Evolutionary conservation across 2,888 invertebrate species (phyloP).

Genomic region (Linyphia triangularis): DNA sequence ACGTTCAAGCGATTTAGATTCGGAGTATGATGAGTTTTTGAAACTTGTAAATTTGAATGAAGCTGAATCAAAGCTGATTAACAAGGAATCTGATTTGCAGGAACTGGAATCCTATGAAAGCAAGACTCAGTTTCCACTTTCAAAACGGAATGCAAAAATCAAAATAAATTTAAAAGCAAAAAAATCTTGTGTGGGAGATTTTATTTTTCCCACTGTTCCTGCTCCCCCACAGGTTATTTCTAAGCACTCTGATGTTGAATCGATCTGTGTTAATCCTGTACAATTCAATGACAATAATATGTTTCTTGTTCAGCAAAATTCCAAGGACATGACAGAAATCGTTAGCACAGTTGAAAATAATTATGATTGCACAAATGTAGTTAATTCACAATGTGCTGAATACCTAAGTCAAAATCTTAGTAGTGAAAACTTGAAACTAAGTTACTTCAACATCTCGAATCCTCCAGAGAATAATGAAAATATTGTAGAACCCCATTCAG

Average conservation of each 20-base stretch:
- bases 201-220: neutral
- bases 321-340: neutral
- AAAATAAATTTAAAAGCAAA: neutral
- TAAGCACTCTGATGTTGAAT: neutral
- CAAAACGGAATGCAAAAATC: neutral
- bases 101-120: neutral
- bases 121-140: neutral
- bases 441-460: neutral
- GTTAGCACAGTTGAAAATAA: neutral
- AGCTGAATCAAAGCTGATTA: constrained; percentile 5
- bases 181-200: neutral
- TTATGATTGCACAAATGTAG: neutral
- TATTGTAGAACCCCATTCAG: neutral
- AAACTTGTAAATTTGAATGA: constrained; percentile 62
- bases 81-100: constrained; percentile 6
- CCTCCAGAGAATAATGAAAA: neutral
- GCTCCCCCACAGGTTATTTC: neutral
- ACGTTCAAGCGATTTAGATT: constrained; percentile 55
- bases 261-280: neutral
- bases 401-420: neutral
- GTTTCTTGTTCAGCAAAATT: neutral
- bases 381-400: neutral
- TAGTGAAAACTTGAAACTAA: neutral
- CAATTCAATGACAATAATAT: neutral
- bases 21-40: constrained; percentile 74